These are phyloP conservation scores for Apis cerana DNA, from an alignment of 1,140 invertebrate species.

Conservation along the genomic window DNA sequence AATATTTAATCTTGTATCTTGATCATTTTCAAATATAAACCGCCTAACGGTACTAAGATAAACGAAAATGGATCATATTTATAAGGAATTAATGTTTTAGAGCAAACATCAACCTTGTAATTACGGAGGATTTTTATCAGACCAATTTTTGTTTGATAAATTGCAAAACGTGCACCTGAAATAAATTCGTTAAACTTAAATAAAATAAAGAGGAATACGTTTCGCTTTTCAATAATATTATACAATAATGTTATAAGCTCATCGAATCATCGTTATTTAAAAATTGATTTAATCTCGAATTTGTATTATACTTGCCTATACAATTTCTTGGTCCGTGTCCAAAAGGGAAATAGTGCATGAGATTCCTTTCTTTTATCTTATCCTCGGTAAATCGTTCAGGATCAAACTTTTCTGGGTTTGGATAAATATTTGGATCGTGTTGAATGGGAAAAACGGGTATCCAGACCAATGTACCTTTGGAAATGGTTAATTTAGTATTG, in stretches of 20 bases:
- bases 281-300: neutral
- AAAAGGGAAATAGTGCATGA: conserved; percentile 85
- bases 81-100: conserved; percentile 67
- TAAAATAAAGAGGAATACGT: neutral
- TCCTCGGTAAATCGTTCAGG: conserved; percentile 84
- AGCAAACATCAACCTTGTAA: conserved; percentile 72
- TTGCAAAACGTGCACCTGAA: conserved; percentile 75
- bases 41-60: conserved; percentile 67
- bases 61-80: conserved; percentile 79
- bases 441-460: conserved; percentile 82
- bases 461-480: conserved; percentile 75
- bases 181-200: conserved; percentile 13
- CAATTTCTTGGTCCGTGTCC: conserved; percentile 88
- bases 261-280: neutral
- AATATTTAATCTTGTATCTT: neutral
- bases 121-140: conserved; percentile 76
- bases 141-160: conserved; percentile 80
- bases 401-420: conserved; percentile 82
- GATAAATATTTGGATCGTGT: conserved; percentile 83
- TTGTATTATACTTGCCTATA: conserved; percentile 82
- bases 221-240: neutral
- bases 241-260: no score
- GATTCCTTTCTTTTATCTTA: conserved; percentile 70
- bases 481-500: conserved; percentile 75
- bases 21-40: neutral